A percentile compares a stretch with the other conserved stretches of the same genome.
phyloP scores from a whole-genome alignment of 2,888 invertebrate genomes.

The Phania funesta region DNA sequence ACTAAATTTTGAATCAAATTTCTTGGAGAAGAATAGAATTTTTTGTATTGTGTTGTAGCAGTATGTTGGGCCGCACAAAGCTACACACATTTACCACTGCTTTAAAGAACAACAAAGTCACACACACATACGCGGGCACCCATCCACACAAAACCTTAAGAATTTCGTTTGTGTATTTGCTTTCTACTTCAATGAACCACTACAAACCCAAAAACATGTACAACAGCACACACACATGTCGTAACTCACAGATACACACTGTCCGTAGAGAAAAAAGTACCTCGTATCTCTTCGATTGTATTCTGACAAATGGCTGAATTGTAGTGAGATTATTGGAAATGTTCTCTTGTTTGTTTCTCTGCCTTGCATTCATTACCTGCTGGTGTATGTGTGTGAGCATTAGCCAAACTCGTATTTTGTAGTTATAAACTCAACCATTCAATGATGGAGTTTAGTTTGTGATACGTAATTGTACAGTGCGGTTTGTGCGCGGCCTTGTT shows the following conservation, averaged over 20 bases:
- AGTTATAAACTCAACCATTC: constrained; percentile 63
- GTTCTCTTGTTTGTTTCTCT: constrained; percentile 31
- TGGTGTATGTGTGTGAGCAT: constrained; percentile 45
- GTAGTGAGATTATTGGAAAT: constrained; percentile 4
- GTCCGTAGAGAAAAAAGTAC: constrained; percentile 43
- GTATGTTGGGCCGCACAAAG: constrained; percentile 54
- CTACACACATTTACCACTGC: constrained; percentile 54
- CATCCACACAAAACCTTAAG: constrained; percentile 19
- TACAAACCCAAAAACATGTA: background rate
- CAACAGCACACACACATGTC: background rate
- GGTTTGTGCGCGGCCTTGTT: constrained; percentile 70
- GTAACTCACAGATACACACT: constrained; percentile 20
- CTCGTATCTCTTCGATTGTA: constrained; percentile 39
- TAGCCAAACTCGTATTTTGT: constrained; percentile 40
- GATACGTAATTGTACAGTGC: constrained; percentile 73
- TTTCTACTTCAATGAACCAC: constrained; percentile 46
- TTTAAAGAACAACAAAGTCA: constrained; percentile 42
- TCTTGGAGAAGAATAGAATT: constrained; percentile 39
- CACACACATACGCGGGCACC: constrained; percentile 37
- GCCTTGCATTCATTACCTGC: constrained; percentile 4
- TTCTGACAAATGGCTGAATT: constrained; percentile 68
- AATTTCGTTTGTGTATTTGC: constrained; percentile 37
- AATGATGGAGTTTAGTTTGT: constrained; percentile 73
- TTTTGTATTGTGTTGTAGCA: constrained; percentile 23
- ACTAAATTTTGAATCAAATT: constrained; percentile 17